A percentile compares a stretch with the other conserved stretches of the same genome.
phyloP scores from a whole-genome alignment of 2,113 vertebrate genomes.

The Sterna hirundo region DNA sequence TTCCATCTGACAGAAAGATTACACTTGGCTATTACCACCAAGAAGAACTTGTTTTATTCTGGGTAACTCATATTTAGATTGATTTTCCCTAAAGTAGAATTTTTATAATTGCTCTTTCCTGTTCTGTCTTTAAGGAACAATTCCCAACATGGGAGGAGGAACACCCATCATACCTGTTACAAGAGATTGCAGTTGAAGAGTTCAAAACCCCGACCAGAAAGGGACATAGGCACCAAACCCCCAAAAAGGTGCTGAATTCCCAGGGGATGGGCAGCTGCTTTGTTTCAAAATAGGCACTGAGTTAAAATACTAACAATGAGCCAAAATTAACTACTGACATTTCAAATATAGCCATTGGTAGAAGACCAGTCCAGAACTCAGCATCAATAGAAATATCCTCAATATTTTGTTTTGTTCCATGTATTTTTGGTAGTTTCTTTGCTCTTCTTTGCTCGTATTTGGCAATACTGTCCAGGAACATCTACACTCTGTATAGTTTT shows the following conservation, averaged over 20 bases:
- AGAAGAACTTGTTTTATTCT: slow-evolving; percentile 8
- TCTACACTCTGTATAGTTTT: background rate
- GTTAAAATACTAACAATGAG: background rate
- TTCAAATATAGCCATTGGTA: background rate
- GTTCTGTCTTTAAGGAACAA: background rate
- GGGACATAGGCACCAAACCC: background rate
- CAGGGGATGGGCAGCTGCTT: background rate
- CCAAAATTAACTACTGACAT: background rate
- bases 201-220: background rate
- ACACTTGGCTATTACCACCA: background rate
- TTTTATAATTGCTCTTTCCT: background rate
- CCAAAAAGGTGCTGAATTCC: background rate
- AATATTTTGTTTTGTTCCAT: background rate
- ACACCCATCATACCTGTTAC: background rate
- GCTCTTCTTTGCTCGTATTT: background rate
- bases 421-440: background rate
- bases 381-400: background rate
- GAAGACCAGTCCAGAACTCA: background rate
- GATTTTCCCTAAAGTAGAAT: slow-evolving; percentile 33
- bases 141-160: background rate
- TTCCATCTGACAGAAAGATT: slow-evolving; percentile 15
- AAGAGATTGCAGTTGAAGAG: background rate
- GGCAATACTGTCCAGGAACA: background rate
- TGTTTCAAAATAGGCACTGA: background rate
- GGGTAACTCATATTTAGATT: slow-evolving; percentile 2